Evolutionary conservation across 2,888 invertebrate species (phyloP), one percentile per base, ranked within the genome.

Genomic region (Troilus luridus): DNA sequence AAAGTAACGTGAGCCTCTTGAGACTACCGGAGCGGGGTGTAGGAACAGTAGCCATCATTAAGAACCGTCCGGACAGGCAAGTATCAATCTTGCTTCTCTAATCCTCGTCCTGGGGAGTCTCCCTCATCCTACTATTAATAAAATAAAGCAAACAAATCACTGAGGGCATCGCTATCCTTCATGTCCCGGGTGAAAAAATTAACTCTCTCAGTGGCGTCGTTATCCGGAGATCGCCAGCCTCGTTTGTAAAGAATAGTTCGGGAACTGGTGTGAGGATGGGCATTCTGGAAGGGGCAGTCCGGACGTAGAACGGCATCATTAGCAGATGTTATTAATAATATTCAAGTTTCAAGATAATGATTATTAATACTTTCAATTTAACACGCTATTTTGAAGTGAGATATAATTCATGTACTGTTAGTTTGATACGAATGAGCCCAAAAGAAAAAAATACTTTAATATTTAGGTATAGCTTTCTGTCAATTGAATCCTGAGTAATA

Each of bases 61-160:
- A 67, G 24, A 67, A 67, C n/a, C 12, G n/a, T 0, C 67, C 3
- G 67, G 67, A 67, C 67, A 67, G 67, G 24, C 14, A n/a, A 67
- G 24, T 14, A 67, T 67, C 67, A 67, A 67, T 67, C 67, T 67
- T 67, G 24, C 14, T 27, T 24, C 14, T 67, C 24, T 67, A 67
- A 67, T 67, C 67, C 67, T 27, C 67, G 67, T 10, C 21, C 67
- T 67, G 67, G 67, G 67, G 67, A 67, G 67, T 14, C 67, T n/a
- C 17, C 41, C 7, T 77, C 77, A 77, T 8, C 41, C 77, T 77
- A 9, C 81, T 81, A 54, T 81, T 41, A 81, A 81, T 54, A 81
- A 81, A 81, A 81, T 81, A 54, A 81, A 54, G 54, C 21, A 81
- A 81, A 81, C 54, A 81, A 81, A 81, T 81, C 81, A 81, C 81